Evolutionary conservation across 1,140 invertebrate species (phyloP), one percentile per base, ranked within the genome.

Genomic region (Cyrtorhinus lividipennis): DNA sequence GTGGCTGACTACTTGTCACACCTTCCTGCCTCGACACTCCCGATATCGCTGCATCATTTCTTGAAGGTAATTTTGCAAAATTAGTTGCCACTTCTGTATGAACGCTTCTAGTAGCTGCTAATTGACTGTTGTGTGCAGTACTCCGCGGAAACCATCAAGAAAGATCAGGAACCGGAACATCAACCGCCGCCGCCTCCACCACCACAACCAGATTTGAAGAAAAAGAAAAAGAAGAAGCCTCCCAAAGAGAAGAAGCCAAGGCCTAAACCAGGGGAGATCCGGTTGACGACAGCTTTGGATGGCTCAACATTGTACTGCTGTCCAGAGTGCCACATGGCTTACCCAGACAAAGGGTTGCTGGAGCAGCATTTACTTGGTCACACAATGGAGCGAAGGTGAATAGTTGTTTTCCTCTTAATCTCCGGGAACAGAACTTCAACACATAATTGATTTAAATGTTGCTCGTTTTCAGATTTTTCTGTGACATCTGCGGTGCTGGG

Each of bases 271-370:
- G 87, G 87, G 3, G 87, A 90, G 74, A 90, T 90, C 67, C 78
- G 87, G 24, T 72, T 91, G 18, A 88, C 86, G 0, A 90, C 87
- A 1, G 87, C 87, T 0, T 72, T 90, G 22, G 88, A 90, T 68
- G 88, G 88, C 0, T 88, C 86, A 18, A 88, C 87, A 0, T 71
- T 90, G 1, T 90, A 88, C 67, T 88, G 88, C 71, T 90, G 88
- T 71, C 87, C 88, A 1, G 87, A 90, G 69, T 90, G 88, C 69
- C 87, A 92, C 71, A 84, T 90, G 82, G 85, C 87, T 18, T 89
- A 90, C 71, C 86, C 87, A 0, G 87, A 90, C 69, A 82, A 86
- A 59, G 85, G 85, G 57, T 70, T 90, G n/a, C 73, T 90, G 3
- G 87, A 90, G 67, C 85, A 90, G 62, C 87, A 91, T 73, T 73